phyloP scores from a whole-genome alignment of 2,797 vertebrate species.

The Picus viridis region DNA sequence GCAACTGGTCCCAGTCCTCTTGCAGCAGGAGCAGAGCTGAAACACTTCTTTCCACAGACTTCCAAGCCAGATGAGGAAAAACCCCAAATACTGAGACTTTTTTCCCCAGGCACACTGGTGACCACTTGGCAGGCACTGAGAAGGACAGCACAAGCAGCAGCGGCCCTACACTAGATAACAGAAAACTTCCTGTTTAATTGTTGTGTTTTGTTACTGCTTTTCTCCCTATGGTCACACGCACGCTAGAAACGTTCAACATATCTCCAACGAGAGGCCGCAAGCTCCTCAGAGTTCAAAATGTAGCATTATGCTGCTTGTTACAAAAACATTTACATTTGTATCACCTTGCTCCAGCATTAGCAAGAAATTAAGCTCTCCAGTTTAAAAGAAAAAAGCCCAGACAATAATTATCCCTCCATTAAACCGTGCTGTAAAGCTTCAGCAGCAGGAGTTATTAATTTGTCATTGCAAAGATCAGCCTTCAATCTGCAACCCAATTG shows the following conservation, averaged over 20 bases:
- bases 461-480: conserved; percentile 27
- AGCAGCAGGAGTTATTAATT: conserved; percentile 33
- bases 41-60: neutral
- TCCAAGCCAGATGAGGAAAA: neutral
- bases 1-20: neutral
- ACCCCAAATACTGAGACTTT: neutral
- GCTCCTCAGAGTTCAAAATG: neutral
- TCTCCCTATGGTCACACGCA: neutral
- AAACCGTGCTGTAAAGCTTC: neutral
- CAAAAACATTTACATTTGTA: neutral
- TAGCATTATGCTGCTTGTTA: neutral
- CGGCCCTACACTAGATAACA: neutral
- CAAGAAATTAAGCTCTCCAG: neutral
- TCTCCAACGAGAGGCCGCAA: neutral
- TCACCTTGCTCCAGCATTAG: neutral
- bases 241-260: neutral
- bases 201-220: neutral
- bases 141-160: neutral
- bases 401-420: neutral
- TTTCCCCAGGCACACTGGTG: neutral
- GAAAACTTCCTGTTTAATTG: neutral
- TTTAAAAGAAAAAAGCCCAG: neutral
- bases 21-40: neutral
- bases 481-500: conserved; percentile 22
- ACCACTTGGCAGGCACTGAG: neutral